Base-by-base conservation (phyloP, 2,888 invertebrate genomes). In the Tridacna gigas region DNA sequence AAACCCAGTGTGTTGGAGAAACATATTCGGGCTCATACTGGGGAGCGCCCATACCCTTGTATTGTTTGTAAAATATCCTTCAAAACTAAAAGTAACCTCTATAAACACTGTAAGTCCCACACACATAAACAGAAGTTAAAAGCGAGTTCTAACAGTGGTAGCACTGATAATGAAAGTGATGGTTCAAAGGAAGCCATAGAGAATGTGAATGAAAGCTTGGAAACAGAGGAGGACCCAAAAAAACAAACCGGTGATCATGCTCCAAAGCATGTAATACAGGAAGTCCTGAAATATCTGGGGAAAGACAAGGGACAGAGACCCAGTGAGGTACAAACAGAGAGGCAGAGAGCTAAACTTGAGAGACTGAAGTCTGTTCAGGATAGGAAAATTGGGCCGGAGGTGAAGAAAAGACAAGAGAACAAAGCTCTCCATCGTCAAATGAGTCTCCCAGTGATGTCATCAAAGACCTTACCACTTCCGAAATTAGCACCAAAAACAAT, bases 1-100 rank as follows among this genome's bases (percentile, higher is more conserved):
- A 98, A 98, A 95, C 98, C 98, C 82, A 98, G 98, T 94, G 98
- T 98, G 89, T 96, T 98, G 88, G 97, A 98, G 95, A 98, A 98
- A 96, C 98, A 98, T 96, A 97, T 98, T 95, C 96, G 98, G 93
- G 97, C 98, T 84, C 98, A 98, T 95, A 98, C 98, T 69, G 98
- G 98, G 94, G 98, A 98, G 95, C 96, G 98, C 91, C 98, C 98
- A 81, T 98, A 97, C 95, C 98, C 98, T 47, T 98, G 98, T 95
- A 96, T 96, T 92, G 97, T 97, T 89, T 98, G 98, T 95, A 97
- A 97, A 89, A 97, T 98, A 95, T 97, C 98, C 91, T 98, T 98
- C 95, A 98, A 98, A 95, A 98, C 98, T 28, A 97, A 97, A 95
- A 98, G 98, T 91, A 98, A 98, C 95, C 96, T 98, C 89, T 98